Evolutionary conservation across 1,140 invertebrate species (phyloP).

Genomic region (Eciton burchellii): DNA sequence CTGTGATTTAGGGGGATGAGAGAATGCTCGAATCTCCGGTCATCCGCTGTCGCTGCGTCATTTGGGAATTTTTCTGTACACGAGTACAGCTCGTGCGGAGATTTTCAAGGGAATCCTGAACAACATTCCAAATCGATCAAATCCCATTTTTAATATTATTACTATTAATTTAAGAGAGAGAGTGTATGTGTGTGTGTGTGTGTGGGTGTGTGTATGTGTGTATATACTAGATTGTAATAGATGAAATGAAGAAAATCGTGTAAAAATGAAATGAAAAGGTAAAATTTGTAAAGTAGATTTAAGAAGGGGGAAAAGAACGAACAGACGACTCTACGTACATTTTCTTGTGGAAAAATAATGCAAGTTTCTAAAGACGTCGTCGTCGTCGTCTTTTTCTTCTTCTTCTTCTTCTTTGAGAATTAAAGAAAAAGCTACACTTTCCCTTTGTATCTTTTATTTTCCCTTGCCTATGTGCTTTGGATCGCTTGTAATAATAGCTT

Average conservation of each 20-base stretch:
- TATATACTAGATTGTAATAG: not conserved
- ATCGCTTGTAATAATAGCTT: not conserved
- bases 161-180: not conserved
- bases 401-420: not conserved
- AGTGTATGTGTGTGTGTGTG: too few species aligned
- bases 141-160: not conserved
- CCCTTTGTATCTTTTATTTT: not conserved
- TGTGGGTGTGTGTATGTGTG: too few species aligned
- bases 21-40: not conserved
- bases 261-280: not conserved
- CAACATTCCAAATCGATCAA: not conserved
- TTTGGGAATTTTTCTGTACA: not conserved
- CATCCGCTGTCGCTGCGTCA: not conserved
- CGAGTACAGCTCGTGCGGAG: not conserved
- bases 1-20: not conserved
- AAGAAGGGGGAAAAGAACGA: too few species aligned
- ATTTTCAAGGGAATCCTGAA: not conserved
- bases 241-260: not conserved
- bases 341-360: not conserved
- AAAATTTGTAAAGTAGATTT: too few species aligned
- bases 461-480: not conserved
- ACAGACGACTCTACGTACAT: too few species aligned
- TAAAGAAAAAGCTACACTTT: not conserved
- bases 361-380: conserved; percentile 10
- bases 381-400: too few species aligned